phyloP scores from a whole-genome alignment of 2,797 vertebrate species.

The Sebastes elongatus region DNA sequence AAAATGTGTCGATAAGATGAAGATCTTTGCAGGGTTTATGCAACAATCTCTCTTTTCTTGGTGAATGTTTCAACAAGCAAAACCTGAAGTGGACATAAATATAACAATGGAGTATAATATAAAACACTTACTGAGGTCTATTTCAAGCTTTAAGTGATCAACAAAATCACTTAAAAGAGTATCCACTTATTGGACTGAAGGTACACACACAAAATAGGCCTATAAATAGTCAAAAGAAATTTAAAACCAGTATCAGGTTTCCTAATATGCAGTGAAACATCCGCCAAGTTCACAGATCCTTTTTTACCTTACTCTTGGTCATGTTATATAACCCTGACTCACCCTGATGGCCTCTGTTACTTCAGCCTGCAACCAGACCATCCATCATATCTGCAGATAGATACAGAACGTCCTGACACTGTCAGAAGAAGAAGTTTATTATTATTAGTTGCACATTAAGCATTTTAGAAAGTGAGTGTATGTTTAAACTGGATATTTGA shows the following conservation, averaged over 20 bases:
- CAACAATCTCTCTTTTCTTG: neutral
- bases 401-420: neutral
- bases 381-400: constrained; percentile 19
- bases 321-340: neutral
- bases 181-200: neutral
- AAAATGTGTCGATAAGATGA: neutral
- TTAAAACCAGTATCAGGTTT: neutral
- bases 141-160: neutral
- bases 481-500: no score
- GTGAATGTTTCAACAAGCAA: neutral
- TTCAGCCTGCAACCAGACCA: neutral
- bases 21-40: neutral
- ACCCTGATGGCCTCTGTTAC: constrained; percentile 1
- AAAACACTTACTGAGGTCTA: neutral
- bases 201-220: neutral
- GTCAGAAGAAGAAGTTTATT: neutral
- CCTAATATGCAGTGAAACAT: neutral
- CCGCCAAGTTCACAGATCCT: neutral
- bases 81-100: neutral
- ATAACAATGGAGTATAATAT: neutral
- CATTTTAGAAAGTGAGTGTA: neutral
- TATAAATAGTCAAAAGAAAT: neutral
- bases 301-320: neutral
- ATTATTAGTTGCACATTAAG: neutral
- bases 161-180: no score